Evolutionary conservation across 2,113 vertebrate species (phyloP).

Genomic region (Indicator indicator): DNA sequence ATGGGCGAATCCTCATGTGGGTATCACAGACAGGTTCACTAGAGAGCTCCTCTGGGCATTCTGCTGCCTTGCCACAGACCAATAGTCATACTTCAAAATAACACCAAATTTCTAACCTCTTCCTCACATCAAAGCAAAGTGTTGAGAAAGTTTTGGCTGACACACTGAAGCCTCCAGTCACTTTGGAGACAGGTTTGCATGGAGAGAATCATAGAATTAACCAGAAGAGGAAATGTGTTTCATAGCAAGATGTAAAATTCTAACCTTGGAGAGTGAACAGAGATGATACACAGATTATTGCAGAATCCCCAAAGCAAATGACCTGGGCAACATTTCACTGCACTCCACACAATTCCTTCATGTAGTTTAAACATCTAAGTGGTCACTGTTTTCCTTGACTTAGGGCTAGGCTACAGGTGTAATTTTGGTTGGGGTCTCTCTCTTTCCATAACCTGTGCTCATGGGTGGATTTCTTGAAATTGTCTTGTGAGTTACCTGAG

Average conservation of each 20-base stretch:
- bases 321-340: not conserved
- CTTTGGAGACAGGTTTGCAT: not conserved
- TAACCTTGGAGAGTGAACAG: not conserved
- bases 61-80: not conserved
- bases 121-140: rapidly evolving
- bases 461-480: not conserved
- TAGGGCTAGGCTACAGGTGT: not conserved
- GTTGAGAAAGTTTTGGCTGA: not conserved
- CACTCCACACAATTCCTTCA: not conserved
- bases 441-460: not conserved
- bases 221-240: not conserved
- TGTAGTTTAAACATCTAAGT: not conserved
- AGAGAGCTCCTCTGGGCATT: not conserved
- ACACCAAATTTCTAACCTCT: not conserved
- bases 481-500: not conserved
- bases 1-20: not conserved
- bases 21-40: not conserved
- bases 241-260: not conserved
- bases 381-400: not conserved
- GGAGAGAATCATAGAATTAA: not conserved
- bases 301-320: not conserved
- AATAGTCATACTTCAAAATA: not conserved
- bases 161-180: no score
- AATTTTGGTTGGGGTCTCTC: not conserved
- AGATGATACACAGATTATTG: not conserved